Evolutionary conservation across 2,797 vertebrate species (phyloP).

Genomic region (Corythornis leucogaster): DNA sequence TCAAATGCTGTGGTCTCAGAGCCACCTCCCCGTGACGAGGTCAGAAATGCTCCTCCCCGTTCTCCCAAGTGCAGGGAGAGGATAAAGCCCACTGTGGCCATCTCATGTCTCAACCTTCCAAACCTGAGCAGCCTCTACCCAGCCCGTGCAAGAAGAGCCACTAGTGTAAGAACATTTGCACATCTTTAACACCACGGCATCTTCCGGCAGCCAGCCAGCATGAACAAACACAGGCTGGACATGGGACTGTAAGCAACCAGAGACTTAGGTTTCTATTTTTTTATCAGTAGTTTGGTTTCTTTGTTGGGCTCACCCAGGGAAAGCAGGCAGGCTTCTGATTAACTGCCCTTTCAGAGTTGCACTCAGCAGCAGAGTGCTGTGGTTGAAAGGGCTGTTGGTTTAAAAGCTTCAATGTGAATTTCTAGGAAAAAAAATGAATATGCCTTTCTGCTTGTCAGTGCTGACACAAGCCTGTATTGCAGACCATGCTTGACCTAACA

Average conservation of each 20-base stretch:
- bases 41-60: background rate
- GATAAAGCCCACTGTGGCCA: background rate
- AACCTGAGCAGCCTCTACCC: background rate
- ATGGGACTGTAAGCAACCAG: background rate
- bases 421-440: background rate
- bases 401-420: conserved; percentile 8
- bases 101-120: background rate
- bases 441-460: background rate
- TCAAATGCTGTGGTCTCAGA: background rate
- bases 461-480: background rate
- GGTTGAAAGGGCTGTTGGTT: background rate
- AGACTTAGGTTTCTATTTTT: background rate
- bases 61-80: background rate
- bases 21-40: background rate
- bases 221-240: background rate
- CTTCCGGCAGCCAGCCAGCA: background rate
- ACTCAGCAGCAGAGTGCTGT: background rate
- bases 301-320: background rate
- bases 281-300: background rate
- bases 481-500: background rate
- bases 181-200: background rate
- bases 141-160: background rate
- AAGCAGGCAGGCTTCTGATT: background rate
- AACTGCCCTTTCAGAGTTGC: background rate
- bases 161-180: background rate